Percentiles rank a stretch among this genome's conserved stretches.
Conservation (phyloP, 2,888 invertebrate species). For the Acronicta leporina region DNA sequence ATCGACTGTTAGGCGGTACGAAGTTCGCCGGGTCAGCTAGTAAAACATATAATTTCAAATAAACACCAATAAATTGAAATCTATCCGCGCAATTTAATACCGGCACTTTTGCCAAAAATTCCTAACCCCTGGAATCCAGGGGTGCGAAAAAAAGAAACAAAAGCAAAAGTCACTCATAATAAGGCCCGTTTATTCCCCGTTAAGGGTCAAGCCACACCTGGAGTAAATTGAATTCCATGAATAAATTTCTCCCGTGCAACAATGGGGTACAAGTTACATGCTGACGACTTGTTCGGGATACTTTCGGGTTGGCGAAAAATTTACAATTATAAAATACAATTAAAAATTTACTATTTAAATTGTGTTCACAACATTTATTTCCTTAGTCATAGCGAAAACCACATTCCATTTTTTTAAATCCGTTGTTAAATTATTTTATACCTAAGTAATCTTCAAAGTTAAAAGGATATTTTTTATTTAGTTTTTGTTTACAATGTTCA, state of each 20-base stretch:
- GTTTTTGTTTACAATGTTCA: too few relatives aligned
- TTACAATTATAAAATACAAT: too few relatives aligned
- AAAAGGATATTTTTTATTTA: too few relatives aligned
- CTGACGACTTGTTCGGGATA: slow-evolving; percentile 4
- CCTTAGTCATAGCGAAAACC: too few relatives aligned
- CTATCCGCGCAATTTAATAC: slow-evolving; percentile 37
- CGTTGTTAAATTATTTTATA: too few relatives aligned
- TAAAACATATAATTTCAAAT: neutral
- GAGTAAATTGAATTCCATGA: slow-evolving; percentile 86
- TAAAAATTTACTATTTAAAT: too few relatives aligned
- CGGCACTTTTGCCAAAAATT: slow-evolving; percentile 29
- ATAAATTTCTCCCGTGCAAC: slow-evolving; percentile 76
- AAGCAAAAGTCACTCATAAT: slow-evolving; percentile 78
- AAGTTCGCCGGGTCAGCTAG: too few relatives aligned
- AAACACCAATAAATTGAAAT: slow-evolving; percentile 49
- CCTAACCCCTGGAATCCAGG: slow-evolving; percentile 26
- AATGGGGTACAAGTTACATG: slow-evolving; percentile 52
- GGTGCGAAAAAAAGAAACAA: slow-evolving; percentile 68
- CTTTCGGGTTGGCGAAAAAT: too few relatives aligned
- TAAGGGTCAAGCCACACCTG: slow-evolving; percentile 86
- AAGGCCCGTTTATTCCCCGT: slow-evolving; percentile 81
- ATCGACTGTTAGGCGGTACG: too few relatives aligned
- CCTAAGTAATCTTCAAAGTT: too few relatives aligned
- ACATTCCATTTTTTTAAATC: too few relatives aligned
- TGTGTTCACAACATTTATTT: too few relatives aligned